A percentile compares a stretch with the other conserved stretches of the same genome.
These are phyloP conservation scores for Zonitis immaculata DNA, from an alignment of 2,888 invertebrate genomes.

Conservation along the genomic window DNA sequence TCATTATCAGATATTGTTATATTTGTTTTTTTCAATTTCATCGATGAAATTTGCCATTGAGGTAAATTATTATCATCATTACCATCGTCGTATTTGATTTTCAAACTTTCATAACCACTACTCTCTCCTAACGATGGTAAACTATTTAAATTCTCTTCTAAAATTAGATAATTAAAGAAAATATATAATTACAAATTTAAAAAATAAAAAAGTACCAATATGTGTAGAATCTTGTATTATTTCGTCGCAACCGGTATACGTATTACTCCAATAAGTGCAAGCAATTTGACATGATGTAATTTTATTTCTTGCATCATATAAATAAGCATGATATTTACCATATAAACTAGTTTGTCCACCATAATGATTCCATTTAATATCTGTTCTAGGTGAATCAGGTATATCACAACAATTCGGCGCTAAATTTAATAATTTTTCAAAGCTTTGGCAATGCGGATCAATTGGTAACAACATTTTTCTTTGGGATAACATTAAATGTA, in stretches of 20 bases:
- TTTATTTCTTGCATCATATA: slow-evolving; percentile 77
- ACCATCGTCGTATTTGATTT: slow-evolving; percentile 54
- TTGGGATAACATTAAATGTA: slow-evolving; percentile 79
- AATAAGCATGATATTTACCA: slow-evolving; percentile 79
- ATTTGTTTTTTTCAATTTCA: slow-evolving; percentile 19
- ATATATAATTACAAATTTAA: slow-evolving; percentile 1
- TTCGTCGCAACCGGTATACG: slow-evolving; percentile 63
- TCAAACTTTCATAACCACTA: slow-evolving; percentile 73
- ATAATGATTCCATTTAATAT: slow-evolving; percentile 53
- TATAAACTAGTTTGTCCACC: slow-evolving; percentile 62
- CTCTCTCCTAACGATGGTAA: slow-evolving; percentile 70
- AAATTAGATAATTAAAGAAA: slow-evolving; percentile 23
- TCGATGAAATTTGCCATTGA: slow-evolving; percentile 45
- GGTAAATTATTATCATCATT: slow-evolving; percentile 30
- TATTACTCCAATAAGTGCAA: slow-evolving; percentile 73
- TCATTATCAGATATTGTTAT: slow-evolving; percentile 48
- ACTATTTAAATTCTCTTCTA: slow-evolving; percentile 52
- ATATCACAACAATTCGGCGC: slow-evolving; percentile 62
- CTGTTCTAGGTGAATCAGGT: slow-evolving; percentile 30
- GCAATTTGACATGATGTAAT: slow-evolving; percentile 70
- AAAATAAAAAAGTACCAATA: slow-evolving; percentile 6
- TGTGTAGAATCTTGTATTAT: slow-evolving; percentile 15
- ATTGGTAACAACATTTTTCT: slow-evolving; percentile 63
- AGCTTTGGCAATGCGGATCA: slow-evolving; percentile 68
- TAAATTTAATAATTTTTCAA: slow-evolving; percentile 70